Conservation (phyloP, 2,888 invertebrate genomes). For the Axea sp. region DNA sequence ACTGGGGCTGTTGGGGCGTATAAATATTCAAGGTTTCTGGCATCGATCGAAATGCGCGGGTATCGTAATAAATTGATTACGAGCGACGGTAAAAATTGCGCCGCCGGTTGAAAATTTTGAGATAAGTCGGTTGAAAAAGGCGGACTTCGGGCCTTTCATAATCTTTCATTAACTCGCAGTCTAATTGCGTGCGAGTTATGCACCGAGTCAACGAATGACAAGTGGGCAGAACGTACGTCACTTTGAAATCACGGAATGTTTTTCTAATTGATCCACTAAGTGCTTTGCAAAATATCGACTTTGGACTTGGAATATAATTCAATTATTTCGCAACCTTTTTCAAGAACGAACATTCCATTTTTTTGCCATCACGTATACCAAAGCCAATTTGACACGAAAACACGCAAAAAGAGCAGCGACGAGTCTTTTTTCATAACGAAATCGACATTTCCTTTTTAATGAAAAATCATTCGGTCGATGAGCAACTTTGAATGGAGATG, state of each 20-base stretch:
- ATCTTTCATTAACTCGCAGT: constrained; percentile 58
- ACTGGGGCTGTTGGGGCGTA: constrained; percentile 49
- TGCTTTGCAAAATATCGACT: constrained; percentile 51
- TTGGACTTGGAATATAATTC: constrained; percentile 30
- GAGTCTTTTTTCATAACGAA: neutral
- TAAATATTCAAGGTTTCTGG: constrained; percentile 57
- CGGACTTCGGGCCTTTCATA: constrained; percentile 53
- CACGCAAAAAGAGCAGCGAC: neutral
- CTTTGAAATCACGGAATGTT: constrained; percentile 56
- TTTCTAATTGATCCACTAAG: constrained; percentile 50
- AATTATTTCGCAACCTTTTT: constrained; percentile 38
- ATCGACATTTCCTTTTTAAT: too few relatives aligned
- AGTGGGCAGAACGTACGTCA: constrained; percentile 54
- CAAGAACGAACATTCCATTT: neutral
- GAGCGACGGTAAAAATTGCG: constrained; percentile 33
- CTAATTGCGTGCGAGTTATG: constrained; percentile 61
- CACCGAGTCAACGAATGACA: constrained; percentile 60
- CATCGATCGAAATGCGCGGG: constrained; percentile 47
- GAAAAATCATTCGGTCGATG: too few relatives aligned
- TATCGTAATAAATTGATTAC: constrained; percentile 49
- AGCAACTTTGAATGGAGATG: too few relatives aligned
- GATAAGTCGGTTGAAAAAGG: constrained; percentile 34
- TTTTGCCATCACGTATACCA: neutral
- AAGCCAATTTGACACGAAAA: neutral
- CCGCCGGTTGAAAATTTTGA: constrained; percentile 42